These are phyloP conservation scores for Erethizon dorsatum DNA, from an alignment of 2,797 vertebrate species.

Conservation along the genomic window DNA sequence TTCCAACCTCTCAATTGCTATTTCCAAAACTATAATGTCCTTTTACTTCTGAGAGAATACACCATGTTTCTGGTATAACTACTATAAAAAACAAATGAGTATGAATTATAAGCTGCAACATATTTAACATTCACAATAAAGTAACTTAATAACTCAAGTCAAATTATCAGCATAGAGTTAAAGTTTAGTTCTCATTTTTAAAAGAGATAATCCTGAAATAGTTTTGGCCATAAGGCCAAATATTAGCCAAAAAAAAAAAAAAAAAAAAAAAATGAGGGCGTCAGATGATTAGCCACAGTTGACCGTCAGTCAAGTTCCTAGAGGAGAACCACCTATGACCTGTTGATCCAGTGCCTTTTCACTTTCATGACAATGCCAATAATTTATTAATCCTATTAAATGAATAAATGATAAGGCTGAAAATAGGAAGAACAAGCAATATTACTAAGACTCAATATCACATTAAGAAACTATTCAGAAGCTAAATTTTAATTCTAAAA, in stretches of 20 bases:
- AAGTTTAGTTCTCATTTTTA: neutral
- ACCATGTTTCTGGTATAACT: neutral
- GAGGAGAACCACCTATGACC: neutral
- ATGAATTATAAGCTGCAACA: conserved; percentile 34
- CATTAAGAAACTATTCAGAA: conserved; percentile 4
- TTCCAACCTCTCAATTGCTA: neutral
- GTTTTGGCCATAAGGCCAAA: neutral
- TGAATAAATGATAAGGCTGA: neutral
- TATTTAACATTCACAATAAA: conserved; percentile 62
- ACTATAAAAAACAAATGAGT: conserved; percentile 32
- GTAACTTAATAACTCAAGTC: conserved; percentile 8
- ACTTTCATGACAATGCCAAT: neutral
- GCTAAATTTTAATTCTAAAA: conserved; percentile 34
- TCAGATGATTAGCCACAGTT: neutral
- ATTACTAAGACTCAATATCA: neutral
- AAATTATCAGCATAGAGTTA: conserved; percentile 1
- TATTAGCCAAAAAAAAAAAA: neutral
- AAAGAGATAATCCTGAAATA: neutral
- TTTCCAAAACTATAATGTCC: conserved; percentile 10
- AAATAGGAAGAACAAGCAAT: neutral
- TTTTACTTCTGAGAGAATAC: conserved; percentile 15
- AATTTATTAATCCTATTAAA: conserved; percentile 16
- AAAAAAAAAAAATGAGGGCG: neutral
- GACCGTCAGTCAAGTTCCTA: neutral
- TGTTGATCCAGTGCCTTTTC: neutral